phyloP scores from a whole-genome alignment of 2,888 invertebrate species.

The Zygogramma bicolorata region DNA sequence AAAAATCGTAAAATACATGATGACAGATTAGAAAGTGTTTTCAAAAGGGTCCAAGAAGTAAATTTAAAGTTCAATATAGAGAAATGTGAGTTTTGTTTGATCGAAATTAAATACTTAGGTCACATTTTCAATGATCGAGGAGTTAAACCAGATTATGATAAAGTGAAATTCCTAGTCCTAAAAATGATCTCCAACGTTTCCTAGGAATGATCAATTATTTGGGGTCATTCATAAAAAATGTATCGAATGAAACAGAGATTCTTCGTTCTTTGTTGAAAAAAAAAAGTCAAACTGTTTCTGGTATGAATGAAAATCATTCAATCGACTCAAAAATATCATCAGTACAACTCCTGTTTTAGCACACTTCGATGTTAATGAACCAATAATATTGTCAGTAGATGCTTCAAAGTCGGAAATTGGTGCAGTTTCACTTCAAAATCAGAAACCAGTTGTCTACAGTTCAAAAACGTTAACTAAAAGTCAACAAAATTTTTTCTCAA shows the following conservation, averaged over 20 bases:
- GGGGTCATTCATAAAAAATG: no score
- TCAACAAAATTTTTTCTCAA: neutral
- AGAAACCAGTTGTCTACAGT: neutral
- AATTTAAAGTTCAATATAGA: constrained; percentile 7
- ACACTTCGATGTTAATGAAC: no score
- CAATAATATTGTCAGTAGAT: no score
- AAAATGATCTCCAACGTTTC: neutral
- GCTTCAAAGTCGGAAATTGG: neutral
- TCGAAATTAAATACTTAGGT: constrained; percentile 9
- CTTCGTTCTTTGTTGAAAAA: no score
- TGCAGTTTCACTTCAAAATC: neutral
- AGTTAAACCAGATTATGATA: neutral
- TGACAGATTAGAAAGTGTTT: neutral
- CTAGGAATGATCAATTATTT: neutral
- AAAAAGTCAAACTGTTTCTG: no score
- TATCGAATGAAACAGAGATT: no score
- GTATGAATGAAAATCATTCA: no score
- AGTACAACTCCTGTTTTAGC: no score
- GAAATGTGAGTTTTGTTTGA: neutral
- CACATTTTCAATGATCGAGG: constrained; percentile 5
- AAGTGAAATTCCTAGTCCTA: neutral
- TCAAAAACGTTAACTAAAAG: neutral
- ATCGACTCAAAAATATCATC: no score
- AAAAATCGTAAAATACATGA: neutral
- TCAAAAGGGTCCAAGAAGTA: neutral